phyloP scores from a whole-genome alignment of 2,113 vertebrate genomes.

The Azemiops feae region DNA sequence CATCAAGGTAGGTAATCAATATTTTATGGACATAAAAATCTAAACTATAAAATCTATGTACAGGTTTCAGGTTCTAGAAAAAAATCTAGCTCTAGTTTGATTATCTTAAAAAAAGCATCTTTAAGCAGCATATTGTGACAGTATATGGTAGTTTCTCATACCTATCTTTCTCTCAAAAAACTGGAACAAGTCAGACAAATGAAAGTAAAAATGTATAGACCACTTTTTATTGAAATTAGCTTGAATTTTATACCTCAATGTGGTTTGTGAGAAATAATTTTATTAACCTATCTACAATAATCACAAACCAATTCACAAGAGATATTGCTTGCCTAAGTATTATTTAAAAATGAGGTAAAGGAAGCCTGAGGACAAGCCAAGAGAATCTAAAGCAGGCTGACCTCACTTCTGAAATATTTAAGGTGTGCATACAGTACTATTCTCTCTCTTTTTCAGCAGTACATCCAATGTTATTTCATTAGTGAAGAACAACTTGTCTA shows the following conservation, averaged over 20 bases:
- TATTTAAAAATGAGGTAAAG: neutral
- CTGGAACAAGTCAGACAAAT: neutral
- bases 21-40: neutral
- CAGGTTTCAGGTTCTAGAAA: neutral
- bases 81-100: neutral
- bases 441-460: neutral
- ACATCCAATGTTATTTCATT: neutral
- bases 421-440: neutral
- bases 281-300: neutral
- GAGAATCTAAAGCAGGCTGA: slow-evolving; percentile 3
- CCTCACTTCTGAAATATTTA: slow-evolving; percentile 10
- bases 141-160: neutral
- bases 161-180: neutral
- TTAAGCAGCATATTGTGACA: neutral
- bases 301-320: neutral
- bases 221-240: neutral
- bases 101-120: neutral
- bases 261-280: neutral
- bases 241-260: neutral
- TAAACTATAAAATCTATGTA: neutral
- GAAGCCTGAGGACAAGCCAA: neutral
- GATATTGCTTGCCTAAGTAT: neutral
- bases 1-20: neutral
- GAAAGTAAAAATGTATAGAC: neutral
- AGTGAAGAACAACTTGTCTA: neutral